A percentile compares a stretch with the other conserved stretches of the same genome.
Conservation (phyloP, 2,113 vertebrate genomes). For the Nymphicus hollandicus region DNA sequence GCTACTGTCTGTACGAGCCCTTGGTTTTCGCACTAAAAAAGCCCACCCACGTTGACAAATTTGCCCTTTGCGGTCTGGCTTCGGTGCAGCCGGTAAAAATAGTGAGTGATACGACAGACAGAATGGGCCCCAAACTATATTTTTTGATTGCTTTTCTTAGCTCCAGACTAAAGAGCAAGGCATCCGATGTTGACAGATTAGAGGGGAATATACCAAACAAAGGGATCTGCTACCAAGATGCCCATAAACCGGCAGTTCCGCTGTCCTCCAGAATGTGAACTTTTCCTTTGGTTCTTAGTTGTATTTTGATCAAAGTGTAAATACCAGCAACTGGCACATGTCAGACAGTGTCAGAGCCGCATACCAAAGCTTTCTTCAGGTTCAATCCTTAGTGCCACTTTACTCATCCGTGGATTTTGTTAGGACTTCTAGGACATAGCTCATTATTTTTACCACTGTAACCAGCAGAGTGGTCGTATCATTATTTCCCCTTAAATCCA, state of each 20-base stretch:
- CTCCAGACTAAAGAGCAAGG: constrained; percentile 43
- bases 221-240: neutral
- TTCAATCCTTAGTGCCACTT: neutral
- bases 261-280: neutral
- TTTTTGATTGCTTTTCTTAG: constrained; percentile 59
- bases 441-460: neutral
- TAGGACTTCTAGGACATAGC: neutral
- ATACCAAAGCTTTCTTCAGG: neutral
- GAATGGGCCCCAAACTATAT: constrained; percentile 12
- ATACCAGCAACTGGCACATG: neutral
- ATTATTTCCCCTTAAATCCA: neutral
- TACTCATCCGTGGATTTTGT: neutral
- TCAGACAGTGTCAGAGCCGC: neutral
- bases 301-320: neutral
- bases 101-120: constrained; percentile 27
- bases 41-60: neutral
- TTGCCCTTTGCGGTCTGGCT: constrained; percentile 51
- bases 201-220: neutral
- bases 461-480: neutral
- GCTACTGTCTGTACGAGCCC: constrained; percentile 13
- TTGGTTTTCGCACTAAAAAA: constrained; percentile 27
- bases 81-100: neutral
- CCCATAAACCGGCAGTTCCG: neutral
- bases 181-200: constrained; percentile 37
- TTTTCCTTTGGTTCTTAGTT: neutral